Evolutionary conservation across 2,113 vertebrate genomes (phyloP).

Genomic region (Parus major): DNA sequence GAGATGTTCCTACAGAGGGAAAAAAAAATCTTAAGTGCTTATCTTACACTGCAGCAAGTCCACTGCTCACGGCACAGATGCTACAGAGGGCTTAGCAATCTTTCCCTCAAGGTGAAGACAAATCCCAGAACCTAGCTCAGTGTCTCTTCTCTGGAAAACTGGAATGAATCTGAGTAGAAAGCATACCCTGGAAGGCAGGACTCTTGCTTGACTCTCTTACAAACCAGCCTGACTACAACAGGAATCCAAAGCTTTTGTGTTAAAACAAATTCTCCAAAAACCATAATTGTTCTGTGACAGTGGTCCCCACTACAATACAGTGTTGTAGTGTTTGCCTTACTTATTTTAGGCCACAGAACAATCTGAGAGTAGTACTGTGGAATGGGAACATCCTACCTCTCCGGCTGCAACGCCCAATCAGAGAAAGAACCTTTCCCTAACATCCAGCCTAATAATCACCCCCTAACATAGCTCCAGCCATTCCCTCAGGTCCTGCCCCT

Average conservation of each 20-base stretch:
- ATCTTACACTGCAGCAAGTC: not conserved
- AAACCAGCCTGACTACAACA: not conserved
- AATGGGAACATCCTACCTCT: not conserved
- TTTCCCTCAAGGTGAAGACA: not conserved
- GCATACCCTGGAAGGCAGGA: not conserved
- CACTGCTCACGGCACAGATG: not conserved
- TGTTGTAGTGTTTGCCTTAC: not conserved
- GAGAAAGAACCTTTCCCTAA: not conserved
- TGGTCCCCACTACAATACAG: no score
- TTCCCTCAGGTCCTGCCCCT: not conserved
- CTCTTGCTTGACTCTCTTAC: not conserved
- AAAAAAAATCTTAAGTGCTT: not conserved
- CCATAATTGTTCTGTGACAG: not conserved
- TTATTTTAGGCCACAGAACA: not conserved
- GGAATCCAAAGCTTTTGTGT: not conserved
- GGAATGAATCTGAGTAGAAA: not conserved
- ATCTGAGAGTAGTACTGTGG: not conserved
- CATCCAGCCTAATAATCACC: not conserved
- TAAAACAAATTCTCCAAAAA: not conserved
- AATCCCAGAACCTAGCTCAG: not conserved
- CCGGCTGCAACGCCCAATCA: accelerated
- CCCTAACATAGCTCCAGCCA: not conserved
- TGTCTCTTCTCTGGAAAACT: not conserved
- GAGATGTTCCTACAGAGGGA: not conserved
- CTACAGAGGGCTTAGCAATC: not conserved